These are phyloP conservation scores for Eulemur rufifrons DNA, from an alignment of 2,113 vertebrate species.

Conservation along the genomic window DNA sequence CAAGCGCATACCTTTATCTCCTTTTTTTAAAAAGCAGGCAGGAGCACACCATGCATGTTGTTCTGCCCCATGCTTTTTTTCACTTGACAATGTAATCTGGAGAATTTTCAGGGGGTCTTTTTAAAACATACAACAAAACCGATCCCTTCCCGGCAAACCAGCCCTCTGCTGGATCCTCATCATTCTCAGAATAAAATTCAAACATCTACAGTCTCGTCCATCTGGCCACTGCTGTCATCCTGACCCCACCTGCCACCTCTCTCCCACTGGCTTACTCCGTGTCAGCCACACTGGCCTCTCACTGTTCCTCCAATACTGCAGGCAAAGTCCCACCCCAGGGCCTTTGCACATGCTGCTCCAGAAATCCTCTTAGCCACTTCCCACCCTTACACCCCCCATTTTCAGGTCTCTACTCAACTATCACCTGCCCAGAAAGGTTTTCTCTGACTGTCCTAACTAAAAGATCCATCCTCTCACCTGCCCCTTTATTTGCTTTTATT, in stretches of 20 bases:
- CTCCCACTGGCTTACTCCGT: neutral
- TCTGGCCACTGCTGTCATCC: neutral
- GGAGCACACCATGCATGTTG: neutral
- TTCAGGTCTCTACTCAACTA: neutral
- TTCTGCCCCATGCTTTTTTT: neutral
- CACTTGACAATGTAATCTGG: neutral
- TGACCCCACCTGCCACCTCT: neutral
- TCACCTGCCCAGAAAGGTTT: neutral
- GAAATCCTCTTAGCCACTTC: neutral
- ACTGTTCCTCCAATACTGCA: neutral
- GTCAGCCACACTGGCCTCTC: neutral
- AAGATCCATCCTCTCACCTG: neutral
- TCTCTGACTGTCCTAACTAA: neutral
- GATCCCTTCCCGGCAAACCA: neutral
- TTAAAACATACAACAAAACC: neutral
- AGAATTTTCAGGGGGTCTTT: slow-evolving; percentile 15
- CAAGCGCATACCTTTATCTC: neutral
- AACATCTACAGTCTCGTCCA: neutral
- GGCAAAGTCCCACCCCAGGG: neutral
- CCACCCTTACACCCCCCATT: no score
- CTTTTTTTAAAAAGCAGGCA: neutral
- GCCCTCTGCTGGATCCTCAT: neutral
- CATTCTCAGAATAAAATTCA: neutral
- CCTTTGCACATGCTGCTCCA: neutral
- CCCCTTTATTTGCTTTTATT: neutral